phyloP scores from a whole-genome alignment of 2,113 vertebrate species.

The Columba livia region DNA sequence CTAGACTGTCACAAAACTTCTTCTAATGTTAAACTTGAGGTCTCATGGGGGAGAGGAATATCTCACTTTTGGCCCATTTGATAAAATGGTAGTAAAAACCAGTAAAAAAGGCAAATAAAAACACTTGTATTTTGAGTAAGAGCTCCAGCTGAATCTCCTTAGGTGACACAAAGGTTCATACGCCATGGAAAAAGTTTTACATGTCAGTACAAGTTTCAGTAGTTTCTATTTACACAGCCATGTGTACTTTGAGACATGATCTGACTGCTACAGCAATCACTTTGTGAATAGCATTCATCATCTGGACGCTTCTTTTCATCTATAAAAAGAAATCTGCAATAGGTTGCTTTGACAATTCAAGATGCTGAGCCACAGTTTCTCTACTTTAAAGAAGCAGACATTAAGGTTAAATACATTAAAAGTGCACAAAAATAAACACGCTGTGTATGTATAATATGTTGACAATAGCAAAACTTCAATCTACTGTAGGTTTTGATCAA shows the following conservation, averaged over 20 bases:
- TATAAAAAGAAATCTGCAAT: slow-evolving; percentile 42
- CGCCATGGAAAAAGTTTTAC: slow-evolving; percentile 11
- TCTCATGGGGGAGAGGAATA: background rate
- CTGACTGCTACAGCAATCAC: slow-evolving; percentile 37
- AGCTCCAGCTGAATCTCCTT: slow-evolving; percentile 13
- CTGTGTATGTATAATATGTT: slow-evolving; percentile 27
- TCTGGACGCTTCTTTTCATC: slow-evolving; percentile 54
- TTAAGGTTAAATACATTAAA: slow-evolving; percentile 71
- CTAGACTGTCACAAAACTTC: slow-evolving; percentile 75
- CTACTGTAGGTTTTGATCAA: slow-evolving; percentile 60
- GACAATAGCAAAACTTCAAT: slow-evolving; percentile 29
- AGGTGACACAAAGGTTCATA: slow-evolving; percentile 5
- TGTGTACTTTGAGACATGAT: slow-evolving; percentile 38
- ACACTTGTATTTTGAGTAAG: background rate
- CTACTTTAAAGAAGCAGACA: slow-evolving; percentile 52
- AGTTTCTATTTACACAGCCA: slow-evolving; percentile 46
- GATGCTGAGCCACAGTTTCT: slow-evolving; percentile 52
- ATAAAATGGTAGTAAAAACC: background rate
- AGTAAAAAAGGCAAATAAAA: background rate
- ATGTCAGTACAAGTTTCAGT: slow-evolving; percentile 36
- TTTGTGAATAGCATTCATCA: slow-evolving; percentile 52
- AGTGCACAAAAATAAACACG: slow-evolving; percentile 47
- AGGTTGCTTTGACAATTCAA: slow-evolving; percentile 60
- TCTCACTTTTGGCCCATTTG: slow-evolving; percentile 6
- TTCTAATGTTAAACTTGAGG: slow-evolving; percentile 64